Percentiles rank a stretch among this genome's conserved stretches.
Evolutionary conservation across 2,888 invertebrate genomes (phyloP).

Genomic region (Aporophyla lueneburgensis): DNA sequence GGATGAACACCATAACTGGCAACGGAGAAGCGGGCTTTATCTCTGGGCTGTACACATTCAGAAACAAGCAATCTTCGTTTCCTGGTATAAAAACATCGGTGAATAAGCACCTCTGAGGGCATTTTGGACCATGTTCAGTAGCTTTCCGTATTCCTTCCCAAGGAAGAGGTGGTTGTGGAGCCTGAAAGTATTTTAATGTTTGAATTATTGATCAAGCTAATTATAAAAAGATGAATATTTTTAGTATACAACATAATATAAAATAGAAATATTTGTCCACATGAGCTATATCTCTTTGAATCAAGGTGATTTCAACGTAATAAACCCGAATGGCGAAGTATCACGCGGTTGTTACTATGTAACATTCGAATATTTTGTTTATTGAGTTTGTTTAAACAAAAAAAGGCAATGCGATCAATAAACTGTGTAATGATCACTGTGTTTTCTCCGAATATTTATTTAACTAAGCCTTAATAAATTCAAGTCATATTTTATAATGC

Average conservation of each 20-base stretch:
- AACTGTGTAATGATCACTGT: too few relatives aligned
- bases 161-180: slow-evolving; percentile 70
- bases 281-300: not conserved
- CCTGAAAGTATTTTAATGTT: not conserved
- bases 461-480: too few relatives aligned
- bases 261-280: not conserved
- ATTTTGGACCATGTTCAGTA: slow-evolving; percentile 70
- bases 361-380: not conserved
- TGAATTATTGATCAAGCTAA: too few relatives aligned
- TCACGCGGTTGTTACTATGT: not conserved
- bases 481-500: too few relatives aligned
- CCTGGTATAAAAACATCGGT: slow-evolving; percentile 63
- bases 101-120: slow-evolving; percentile 73
- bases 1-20: slow-evolving; percentile 79
- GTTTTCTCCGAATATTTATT: too few relatives aligned
- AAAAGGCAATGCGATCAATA: too few relatives aligned
- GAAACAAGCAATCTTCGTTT: slow-evolving; percentile 76
- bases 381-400: too few relatives aligned
- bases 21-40: slow-evolving; percentile 62
- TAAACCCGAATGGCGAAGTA: too few relatives aligned
- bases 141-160: slow-evolving; percentile 75
- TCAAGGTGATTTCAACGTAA: too few relatives aligned
- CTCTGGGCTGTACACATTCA: slow-evolving; percentile 77
- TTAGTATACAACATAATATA: too few relatives aligned
- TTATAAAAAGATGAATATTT: not conserved